These are phyloP conservation scores for Ursus arctos DNA, from an alignment of 2,113 vertebrate genomes.

Conservation along the genomic window DNA sequence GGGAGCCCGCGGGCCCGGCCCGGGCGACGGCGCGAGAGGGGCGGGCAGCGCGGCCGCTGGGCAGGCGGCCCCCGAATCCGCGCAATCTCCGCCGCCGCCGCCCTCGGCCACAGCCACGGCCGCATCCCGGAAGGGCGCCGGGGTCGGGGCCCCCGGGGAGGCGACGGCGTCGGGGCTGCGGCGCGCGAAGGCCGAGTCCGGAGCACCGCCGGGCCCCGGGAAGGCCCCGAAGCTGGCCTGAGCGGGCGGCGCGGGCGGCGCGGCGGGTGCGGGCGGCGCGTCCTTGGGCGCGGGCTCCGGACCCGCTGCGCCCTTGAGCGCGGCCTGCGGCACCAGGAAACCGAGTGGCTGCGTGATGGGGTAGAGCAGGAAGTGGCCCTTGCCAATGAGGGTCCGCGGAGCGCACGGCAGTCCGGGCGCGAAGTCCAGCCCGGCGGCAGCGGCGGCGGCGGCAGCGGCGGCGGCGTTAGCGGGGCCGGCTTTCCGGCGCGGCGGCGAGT, in stretches of 20 bases:
- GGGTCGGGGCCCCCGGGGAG: slow-evolving; percentile 55
- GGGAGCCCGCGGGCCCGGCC: slow-evolving; percentile 74
- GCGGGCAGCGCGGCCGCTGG: slow-evolving; percentile 35
- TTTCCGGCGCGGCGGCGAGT: slow-evolving; percentile 94
- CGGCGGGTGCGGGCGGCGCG: slow-evolving; percentile 78
- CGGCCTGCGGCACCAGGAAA: slow-evolving; percentile 96
- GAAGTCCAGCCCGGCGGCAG: slow-evolving; percentile 90
- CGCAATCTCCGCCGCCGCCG: slow-evolving; percentile 36
- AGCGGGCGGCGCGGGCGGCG: slow-evolving; percentile 74
- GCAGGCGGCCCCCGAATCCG: background rate
- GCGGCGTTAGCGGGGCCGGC: slow-evolving; percentile 88
- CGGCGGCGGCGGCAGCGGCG: slow-evolving; percentile 86
- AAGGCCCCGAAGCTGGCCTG: slow-evolving; percentile 84
- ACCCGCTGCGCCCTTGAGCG: slow-evolving; percentile 88
- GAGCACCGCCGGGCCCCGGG: slow-evolving; percentile 72
- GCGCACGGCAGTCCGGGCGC: slow-evolving; percentile 89
- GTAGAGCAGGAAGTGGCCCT: slow-evolving; percentile 97
- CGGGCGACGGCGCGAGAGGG: slow-evolving; percentile 72
- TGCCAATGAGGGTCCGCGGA: slow-evolving; percentile 95
- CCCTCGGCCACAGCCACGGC: background rate
- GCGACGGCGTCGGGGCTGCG: slow-evolving; percentile 66
- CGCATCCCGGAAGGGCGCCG: slow-evolving; percentile 62
- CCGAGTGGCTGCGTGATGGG: slow-evolving; percentile 97
- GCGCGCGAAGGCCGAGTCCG: slow-evolving; percentile 83
- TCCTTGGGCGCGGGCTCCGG: slow-evolving; percentile 82